These are phyloP conservation scores for Tribolium castaneum DNA, from an alignment of 1,140 invertebrate species.

Conservation along the genomic window DNA sequence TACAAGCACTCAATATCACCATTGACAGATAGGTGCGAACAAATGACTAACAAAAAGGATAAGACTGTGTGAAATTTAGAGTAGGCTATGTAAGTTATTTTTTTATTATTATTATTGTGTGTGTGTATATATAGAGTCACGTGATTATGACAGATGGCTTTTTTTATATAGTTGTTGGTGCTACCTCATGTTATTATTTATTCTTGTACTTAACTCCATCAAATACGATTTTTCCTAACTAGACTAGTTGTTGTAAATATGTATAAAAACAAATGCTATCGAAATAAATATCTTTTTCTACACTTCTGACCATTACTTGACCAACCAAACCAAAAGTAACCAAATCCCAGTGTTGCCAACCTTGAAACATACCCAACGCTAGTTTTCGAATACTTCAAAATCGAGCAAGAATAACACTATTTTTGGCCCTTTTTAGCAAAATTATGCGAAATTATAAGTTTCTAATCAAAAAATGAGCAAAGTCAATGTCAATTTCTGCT, in stretches of 20 bases:
- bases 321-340: too few species aligned
- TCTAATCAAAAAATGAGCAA: too few species aligned
- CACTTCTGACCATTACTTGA: too few species aligned
- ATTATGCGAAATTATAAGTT: too few species aligned
- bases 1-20: constrained; percentile 32
- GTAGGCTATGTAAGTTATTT: constrained; percentile 28
- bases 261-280: not conserved
- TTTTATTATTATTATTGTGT: not conserved
- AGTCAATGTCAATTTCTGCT: too few species aligned
- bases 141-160: constrained; percentile 15
- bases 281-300: not conserved
- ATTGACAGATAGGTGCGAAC: constrained; percentile 28
- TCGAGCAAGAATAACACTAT: too few species aligned
- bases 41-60: not conserved
- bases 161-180: constrained; percentile 2
- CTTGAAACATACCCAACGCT: too few species aligned
- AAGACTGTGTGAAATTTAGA: constrained; percentile 13
- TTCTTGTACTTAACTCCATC: not conserved
- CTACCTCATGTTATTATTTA: constrained; percentile 23
- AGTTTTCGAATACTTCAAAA: too few species aligned
- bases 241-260: not conserved
- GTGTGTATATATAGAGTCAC: constrained; percentile 22
- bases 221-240: not conserved
- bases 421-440: too few species aligned
- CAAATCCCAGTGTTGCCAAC: too few species aligned